A percentile compares a stretch with the other conserved stretches of the same genome.
These are phyloP conservation scores for Chrysaora quinquecirrha DNA, from an alignment of 30 jellyfish, hydroid and myxozoan species.

Conservation along the genomic window DNA sequence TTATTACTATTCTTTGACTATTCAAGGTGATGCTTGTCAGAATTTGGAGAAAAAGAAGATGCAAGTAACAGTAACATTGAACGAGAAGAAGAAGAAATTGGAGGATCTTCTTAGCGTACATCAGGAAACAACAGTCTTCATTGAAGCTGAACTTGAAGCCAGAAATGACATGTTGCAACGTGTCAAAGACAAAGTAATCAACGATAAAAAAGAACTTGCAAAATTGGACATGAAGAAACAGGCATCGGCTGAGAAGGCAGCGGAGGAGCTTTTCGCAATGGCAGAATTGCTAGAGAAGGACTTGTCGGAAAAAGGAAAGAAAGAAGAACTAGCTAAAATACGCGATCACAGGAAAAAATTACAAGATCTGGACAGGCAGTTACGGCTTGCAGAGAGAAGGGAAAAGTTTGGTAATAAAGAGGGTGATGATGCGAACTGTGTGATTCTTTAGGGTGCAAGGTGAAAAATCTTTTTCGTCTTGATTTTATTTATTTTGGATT, in stretches of 20 bases:
- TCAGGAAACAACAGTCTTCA: slow-evolving; percentile 83
- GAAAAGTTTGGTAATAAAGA: slow-evolving; percentile 80
- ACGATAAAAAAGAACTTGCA: slow-evolving; percentile 88
- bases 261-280: slow-evolving; percentile 91
- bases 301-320: slow-evolving; percentile 84
- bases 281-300: slow-evolving; percentile 94
- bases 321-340: slow-evolving; percentile 83
- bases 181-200: slow-evolving; percentile 82
- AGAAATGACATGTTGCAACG: slow-evolving; percentile 76
- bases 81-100: slow-evolving; percentile 69
- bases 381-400: slow-evolving; percentile 82
- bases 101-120: slow-evolving; percentile 84
- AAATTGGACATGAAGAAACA: slow-evolving; percentile 92
- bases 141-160: slow-evolving; percentile 94
- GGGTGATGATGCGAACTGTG: slow-evolving; percentile 79
- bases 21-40: slow-evolving; percentile 72
- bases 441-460: slow-evolving; percentile 17
- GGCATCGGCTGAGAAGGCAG: slow-evolving; percentile 82
- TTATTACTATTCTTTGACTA: no score
- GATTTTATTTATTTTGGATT: no score
- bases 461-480: no score
- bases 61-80: slow-evolving; percentile 41
- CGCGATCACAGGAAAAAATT: slow-evolving; percentile 83
- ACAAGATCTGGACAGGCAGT: slow-evolving; percentile 93
- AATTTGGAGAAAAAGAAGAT: slow-evolving; percentile 73